Percentiles rank a stretch among this genome's conserved stretches.
Evolutionary conservation across 2,888 invertebrate species (phyloP).

Genomic region (Choristoneura rosaceana): DNA sequence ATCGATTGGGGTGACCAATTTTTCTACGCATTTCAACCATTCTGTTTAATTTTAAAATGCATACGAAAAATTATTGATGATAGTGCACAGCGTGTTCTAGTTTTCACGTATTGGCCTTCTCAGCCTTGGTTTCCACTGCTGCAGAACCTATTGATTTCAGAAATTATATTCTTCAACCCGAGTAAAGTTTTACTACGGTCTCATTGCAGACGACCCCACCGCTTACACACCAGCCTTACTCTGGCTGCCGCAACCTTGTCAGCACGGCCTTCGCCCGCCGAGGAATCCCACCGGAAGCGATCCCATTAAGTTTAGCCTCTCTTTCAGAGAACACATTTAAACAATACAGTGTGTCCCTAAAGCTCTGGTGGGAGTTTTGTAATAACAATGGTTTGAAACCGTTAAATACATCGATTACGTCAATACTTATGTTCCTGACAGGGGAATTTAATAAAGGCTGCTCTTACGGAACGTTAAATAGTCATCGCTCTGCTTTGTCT

Average conservation of each 20-base stretch:
- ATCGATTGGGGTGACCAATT: background rate
- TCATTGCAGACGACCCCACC: background rate
- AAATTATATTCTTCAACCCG: background rate
- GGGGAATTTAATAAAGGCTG: background rate
- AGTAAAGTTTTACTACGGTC: no score
- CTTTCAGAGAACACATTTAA: background rate
- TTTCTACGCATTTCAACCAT: conserved; percentile 41
- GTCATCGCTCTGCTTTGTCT: background rate
- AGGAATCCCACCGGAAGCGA: conserved; percentile 1
- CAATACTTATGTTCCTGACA: background rate
- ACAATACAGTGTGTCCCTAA: background rate
- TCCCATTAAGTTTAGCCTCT: conserved; percentile 1
- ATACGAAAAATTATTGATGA: background rate
- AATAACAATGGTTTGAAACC: background rate
- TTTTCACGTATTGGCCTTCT: conserved; percentile 37
- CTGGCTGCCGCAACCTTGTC: conserved; percentile 8
- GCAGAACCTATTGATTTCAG: background rate
- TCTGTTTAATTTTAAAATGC: conserved; percentile 16
- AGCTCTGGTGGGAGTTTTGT: background rate
- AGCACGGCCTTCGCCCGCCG: background rate
- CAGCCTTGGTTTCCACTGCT: conserved; percentile 34
- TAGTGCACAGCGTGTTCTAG: conserved; percentile 32
- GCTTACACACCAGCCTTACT: background rate
- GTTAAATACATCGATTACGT: background rate
- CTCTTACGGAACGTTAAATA: background rate